A percentile compares a stretch with the other conserved stretches of the same genome.
Conservation (phyloP, 1,140 invertebrate species). For the Camponotus floridanus region DNA sequence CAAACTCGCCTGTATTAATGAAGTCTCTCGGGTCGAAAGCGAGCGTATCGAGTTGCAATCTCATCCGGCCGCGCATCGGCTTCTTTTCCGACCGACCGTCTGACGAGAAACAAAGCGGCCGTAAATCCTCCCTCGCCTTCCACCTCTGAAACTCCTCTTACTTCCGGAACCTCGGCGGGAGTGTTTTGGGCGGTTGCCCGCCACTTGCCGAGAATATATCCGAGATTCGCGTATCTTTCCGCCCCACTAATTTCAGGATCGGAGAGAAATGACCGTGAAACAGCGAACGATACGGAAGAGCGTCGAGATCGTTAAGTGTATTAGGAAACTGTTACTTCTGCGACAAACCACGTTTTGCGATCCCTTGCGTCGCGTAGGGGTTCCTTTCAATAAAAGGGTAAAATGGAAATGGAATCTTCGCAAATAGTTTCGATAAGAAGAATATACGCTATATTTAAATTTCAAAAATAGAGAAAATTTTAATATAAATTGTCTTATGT, state of each 20-base stretch:
- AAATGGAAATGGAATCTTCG: slow-evolving; percentile 31
- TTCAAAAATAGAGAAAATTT: not conserved
- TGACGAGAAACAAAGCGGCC: slow-evolving; percentile 80
- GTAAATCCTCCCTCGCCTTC: slow-evolving; percentile 73
- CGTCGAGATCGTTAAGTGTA: slow-evolving; percentile 74
- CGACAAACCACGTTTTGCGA: slow-evolving; percentile 47
- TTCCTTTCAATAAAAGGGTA: not conserved
- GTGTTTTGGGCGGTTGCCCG: slow-evolving; percentile 76
- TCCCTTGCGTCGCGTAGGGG: not conserved
- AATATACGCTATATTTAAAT: not conserved
- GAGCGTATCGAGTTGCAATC: slow-evolving; percentile 59
- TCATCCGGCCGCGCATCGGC: slow-evolving; percentile 43
- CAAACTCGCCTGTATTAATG: slow-evolving; percentile 52
- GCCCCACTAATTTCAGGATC: slow-evolving; percentile 74
- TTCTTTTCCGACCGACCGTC: slow-evolving; percentile 65
- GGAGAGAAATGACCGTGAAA: slow-evolving; percentile 77
- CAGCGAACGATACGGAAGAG: slow-evolving; percentile 69
- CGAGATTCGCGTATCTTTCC: slow-evolving; percentile 78
- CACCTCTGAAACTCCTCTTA: slow-evolving; percentile 26
- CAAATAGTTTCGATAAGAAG: slow-evolving; percentile 24
- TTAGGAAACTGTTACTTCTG: slow-evolving; percentile 73
- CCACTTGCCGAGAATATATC: slow-evolving; percentile 75
- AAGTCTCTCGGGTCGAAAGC: slow-evolving; percentile 54
- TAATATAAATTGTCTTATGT: not conserved
- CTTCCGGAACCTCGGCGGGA: slow-evolving; percentile 57